Conservation (phyloP, 2,888 invertebrate genomes). For the Eremobia ochroleuca region DNA sequence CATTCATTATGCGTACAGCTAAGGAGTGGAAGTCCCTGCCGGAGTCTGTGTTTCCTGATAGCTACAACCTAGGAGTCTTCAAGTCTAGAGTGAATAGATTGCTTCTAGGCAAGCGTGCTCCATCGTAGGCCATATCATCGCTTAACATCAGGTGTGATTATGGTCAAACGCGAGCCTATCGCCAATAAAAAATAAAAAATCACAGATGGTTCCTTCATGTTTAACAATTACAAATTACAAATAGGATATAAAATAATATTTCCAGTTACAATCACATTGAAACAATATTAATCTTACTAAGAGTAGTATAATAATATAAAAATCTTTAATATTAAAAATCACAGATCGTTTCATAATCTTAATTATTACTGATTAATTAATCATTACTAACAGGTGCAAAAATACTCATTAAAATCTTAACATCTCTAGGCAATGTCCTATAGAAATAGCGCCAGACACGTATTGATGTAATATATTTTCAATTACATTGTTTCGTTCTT, state of each 20-base stretch:
- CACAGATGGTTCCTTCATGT: constrained; percentile 11
- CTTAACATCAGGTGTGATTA: constrained; percentile 4
- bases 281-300: constrained; percentile 20
- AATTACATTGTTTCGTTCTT: constrained; percentile 31
- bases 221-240: constrained; percentile 20
- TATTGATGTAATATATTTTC: constrained; percentile 31
- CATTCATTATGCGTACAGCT: constrained; percentile 1
- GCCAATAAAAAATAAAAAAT: background rate
- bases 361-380: constrained; percentile 31
- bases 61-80: no score
- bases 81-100: background rate
- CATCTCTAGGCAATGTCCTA: constrained; percentile 31
- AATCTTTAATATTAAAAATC: constrained; percentile 23
- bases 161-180: background rate
- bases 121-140: background rate
- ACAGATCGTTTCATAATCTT: constrained; percentile 13
- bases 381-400: constrained; percentile 24
- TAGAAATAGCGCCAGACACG: constrained; percentile 31
- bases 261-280: constrained; percentile 18
- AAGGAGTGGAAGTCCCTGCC: background rate
- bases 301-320: constrained; percentile 17
- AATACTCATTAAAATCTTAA: constrained; percentile 35
- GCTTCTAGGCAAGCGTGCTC: background rate
- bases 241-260: constrained; percentile 22
- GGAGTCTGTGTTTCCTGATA: no score